Conservation (phyloP, 1,140 invertebrate species). For the Aporrectodea caliginosa region DNA sequence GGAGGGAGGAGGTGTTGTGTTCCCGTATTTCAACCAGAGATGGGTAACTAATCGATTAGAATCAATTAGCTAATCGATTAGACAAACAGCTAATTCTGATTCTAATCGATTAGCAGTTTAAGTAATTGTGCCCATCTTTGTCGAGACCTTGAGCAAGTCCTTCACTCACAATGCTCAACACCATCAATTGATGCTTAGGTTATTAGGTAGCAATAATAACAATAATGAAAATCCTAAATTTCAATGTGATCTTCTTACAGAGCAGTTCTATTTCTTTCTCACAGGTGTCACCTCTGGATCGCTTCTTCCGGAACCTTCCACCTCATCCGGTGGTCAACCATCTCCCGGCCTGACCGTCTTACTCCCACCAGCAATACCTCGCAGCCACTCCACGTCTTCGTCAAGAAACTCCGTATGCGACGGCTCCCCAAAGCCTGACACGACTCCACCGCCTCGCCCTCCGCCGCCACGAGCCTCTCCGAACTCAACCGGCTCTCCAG, state of each 20-base stretch:
- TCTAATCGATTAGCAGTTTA: background rate
- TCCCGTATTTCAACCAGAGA: too few relatives aligned
- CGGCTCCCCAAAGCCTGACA: background rate
- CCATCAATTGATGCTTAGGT: too few relatives aligned
- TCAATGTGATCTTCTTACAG: too few relatives aligned
- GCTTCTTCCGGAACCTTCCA: background rate
- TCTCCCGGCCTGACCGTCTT: background rate
- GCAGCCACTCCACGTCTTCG: background rate
- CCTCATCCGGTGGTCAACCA: background rate
- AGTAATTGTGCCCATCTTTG: background rate
- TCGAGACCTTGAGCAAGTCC: background rate
- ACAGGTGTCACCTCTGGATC: background rate
- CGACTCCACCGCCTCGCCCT: slow-evolving; percentile 21
- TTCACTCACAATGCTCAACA: too few relatives aligned
- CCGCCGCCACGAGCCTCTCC: slow-evolving; percentile 19
- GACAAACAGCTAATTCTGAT: background rate
- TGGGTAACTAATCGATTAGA: too few relatives aligned
- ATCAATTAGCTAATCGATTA: too few relatives aligned
- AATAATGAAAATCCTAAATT: too few relatives aligned
- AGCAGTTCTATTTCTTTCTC: too few relatives aligned
- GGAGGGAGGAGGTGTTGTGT: too few relatives aligned
- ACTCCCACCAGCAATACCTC: background rate
- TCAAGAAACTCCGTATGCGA: background rate
- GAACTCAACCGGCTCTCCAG: slow-evolving; percentile 34
- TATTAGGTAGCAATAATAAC: too few relatives aligned